phyloP scores from a whole-genome alignment of 2,888 invertebrate genomes.

The Spodoptera picta region DNA sequence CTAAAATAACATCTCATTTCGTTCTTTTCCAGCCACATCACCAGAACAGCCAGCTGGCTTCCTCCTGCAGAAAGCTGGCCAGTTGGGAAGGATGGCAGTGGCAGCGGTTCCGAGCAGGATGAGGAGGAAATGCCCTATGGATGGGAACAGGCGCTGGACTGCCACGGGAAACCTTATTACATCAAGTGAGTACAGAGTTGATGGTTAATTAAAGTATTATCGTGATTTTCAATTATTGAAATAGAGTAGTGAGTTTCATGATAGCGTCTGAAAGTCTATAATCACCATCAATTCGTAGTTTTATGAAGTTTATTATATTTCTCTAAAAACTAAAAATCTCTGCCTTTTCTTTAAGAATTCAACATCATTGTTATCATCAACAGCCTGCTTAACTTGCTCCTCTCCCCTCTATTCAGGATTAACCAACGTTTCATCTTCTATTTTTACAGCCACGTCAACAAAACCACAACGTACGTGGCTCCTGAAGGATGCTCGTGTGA shows the following conservation, averaged over 20 bases:
- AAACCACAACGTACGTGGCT: conserved; percentile 97
- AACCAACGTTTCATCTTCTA: neutral
- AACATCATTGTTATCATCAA: no score
- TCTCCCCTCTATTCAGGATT: no score
- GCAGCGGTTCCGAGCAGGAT: conserved; percentile 70
- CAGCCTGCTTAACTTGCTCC: no score
- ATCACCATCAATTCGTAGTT: no score
- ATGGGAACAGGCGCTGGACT: conserved; percentile 96
- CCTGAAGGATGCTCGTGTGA: conserved; percentile 91
- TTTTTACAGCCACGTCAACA: conserved; percentile 92
- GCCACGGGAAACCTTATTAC: conserved; percentile 93
- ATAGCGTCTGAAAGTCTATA: no score
- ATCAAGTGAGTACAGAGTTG: conserved; percentile 90
- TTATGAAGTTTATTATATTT: no score
- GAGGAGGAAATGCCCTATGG: conserved; percentile 93
- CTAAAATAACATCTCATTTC: conserved; percentile 5
- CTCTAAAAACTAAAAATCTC: no score
- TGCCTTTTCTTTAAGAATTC: no score
- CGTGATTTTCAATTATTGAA: no score
- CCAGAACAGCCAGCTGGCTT: conserved; percentile 95
- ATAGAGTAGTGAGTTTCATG: no score
- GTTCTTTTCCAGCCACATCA: conserved; percentile 92
- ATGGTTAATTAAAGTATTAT: no score
- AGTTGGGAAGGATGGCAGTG: conserved; percentile 73
- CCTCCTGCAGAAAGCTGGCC: conserved; percentile 96